Percentiles rank a stretch among this genome's conserved stretches.
phyloP scores from a whole-genome alignment of 2,797 vertebrate species.

The Propithecus deckenii region DNA sequence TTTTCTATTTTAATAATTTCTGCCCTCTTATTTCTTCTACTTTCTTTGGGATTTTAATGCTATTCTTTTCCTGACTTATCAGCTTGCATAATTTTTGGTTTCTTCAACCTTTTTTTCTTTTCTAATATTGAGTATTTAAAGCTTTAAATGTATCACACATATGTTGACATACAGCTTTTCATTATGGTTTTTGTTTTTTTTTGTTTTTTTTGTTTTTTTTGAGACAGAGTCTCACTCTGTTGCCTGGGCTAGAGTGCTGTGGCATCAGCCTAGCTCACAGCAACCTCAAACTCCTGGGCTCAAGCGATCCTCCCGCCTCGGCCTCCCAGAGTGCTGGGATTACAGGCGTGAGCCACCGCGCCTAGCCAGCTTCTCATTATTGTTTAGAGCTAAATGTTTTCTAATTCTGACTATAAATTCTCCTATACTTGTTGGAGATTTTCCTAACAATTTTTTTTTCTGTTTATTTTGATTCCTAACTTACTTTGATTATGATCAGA shows the following conservation, averaged over 20 bases:
- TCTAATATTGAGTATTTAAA: constrained; percentile 6
- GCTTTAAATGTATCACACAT: background rate
- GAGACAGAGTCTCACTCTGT: no score
- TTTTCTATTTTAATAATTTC: background rate
- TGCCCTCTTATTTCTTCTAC: background rate
- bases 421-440: background rate
- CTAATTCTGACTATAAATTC: background rate
- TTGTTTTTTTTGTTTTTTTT: no score
- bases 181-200: background rate
- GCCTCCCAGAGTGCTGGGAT: no score
- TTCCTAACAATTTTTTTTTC: background rate
- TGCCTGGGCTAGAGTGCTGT: no score
- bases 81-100: background rate
- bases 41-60: background rate
- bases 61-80: background rate
- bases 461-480: background rate
- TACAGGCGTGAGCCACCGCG: no score
- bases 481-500: background rate
- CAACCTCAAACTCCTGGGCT: no score
- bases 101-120: background rate
- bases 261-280: no score
- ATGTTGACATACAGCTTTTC: background rate
- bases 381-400: background rate
- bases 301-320: no score
- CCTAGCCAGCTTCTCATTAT: background rate